Conservation (phyloP, 1,140 invertebrate species). For the Cotesia typhae region DNA sequence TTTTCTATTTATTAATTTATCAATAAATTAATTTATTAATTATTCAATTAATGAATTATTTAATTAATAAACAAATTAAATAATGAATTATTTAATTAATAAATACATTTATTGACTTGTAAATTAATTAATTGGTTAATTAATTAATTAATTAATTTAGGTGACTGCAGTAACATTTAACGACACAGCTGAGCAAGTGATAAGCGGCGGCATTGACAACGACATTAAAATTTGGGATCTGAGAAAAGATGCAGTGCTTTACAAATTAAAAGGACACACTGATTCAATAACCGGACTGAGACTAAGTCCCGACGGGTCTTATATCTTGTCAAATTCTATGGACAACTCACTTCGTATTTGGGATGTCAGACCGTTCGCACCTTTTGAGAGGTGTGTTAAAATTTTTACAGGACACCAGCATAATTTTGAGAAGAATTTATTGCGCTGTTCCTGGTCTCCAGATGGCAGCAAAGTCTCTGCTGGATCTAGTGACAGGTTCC, state of each 20-base stretch:
- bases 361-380: slow-evolving; percentile 83
- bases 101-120: not conserved
- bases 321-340: slow-evolving; percentile 96
- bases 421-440: slow-evolving; percentile 95
- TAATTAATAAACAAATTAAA: too few species aligned
- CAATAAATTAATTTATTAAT: not conserved
- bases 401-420: slow-evolving; percentile 94
- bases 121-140: not conserved
- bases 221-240: slow-evolving; percentile 99
- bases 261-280: slow-evolving; percentile 85
- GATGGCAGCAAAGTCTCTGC: slow-evolving; percentile 84
- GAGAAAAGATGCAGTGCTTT: slow-evolving; percentile 87
- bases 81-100: not conserved
- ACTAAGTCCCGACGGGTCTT: slow-evolving; percentile 94
- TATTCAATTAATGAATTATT: slow-evolving; percentile 33
- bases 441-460: slow-evolving; percentile 82
- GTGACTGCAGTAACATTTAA: slow-evolving; percentile 94
- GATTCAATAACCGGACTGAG: slow-evolving; percentile 95
- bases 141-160: slow-evolving; percentile 35
- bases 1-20: slow-evolving; percentile 1
- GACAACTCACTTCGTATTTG: slow-evolving; percentile 90
- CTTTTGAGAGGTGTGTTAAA: slow-evolving; percentile 92
- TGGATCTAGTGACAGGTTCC: slow-evolving; percentile 94
- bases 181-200: slow-evolving; percentile 92
- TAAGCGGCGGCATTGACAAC: slow-evolving; percentile 95